These are phyloP conservation scores for Eupithecia subumbrata DNA, from an alignment of 2,888 invertebrate species.

Conservation along the genomic window DNA sequence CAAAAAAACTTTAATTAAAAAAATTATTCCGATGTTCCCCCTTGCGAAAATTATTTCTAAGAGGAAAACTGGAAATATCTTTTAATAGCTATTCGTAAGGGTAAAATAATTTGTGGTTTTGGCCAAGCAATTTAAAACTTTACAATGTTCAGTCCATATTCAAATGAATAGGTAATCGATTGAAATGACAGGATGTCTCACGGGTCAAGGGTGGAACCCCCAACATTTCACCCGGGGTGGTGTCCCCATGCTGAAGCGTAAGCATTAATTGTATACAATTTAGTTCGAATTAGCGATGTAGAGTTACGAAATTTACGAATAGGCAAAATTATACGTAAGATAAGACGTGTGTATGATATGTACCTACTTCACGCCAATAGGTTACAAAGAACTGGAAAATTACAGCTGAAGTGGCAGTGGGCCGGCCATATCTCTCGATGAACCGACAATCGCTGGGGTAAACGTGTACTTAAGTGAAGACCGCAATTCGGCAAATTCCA, in stretches of 20 bases:
- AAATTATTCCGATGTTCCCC: too few relatives aligned
- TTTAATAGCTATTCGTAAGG: neutral
- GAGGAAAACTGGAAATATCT: too few relatives aligned
- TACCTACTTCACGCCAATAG: too few relatives aligned
- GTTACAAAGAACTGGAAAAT: too few relatives aligned
- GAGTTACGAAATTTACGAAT: constrained; percentile 18
- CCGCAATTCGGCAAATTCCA: too few relatives aligned
- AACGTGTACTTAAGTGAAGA: too few relatives aligned
- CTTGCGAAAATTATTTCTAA: too few relatives aligned
- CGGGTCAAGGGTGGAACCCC: constrained; percentile 28
- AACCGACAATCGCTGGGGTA: too few relatives aligned
- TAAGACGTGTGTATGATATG: too few relatives aligned
- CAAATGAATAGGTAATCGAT: constrained; percentile 3
- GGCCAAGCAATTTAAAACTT: neutral
- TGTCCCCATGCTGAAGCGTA: constrained; percentile 24
- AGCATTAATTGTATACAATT: constrained; percentile 41
- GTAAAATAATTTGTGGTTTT: neutral
- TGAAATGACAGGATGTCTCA: constrained; percentile 11
- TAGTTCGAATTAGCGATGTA: constrained; percentile 29
- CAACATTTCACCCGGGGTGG: constrained; percentile 28
- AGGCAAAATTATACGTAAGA: neutral
- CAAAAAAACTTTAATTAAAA: too few relatives aligned
- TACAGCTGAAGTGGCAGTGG: too few relatives aligned
- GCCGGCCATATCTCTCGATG: too few relatives aligned
- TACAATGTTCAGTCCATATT: constrained; percentile 6